phyloP scores from a whole-genome alignment of 2,113 vertebrate genomes.

The Sapajus apella region DNA sequence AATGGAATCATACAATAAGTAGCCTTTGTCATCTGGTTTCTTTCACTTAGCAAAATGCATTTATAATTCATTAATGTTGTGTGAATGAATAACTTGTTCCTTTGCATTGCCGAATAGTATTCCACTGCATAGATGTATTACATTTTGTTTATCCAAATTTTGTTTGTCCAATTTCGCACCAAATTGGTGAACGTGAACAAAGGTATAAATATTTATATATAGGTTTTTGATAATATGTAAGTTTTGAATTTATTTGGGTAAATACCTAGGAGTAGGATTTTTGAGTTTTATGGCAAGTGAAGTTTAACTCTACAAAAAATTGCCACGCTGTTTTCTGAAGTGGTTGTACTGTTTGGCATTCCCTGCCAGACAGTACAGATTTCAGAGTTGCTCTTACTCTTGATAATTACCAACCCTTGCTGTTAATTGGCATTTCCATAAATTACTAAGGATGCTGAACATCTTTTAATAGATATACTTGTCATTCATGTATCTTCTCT shows the following conservation, averaged over 20 bases:
- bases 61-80: background rate
- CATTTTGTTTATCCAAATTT: background rate
- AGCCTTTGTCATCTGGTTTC: background rate
- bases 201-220: background rate
- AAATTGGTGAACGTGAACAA: background rate
- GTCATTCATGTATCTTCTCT: background rate
- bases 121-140: no score
- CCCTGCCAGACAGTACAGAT: background rate
- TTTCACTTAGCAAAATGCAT: background rate
- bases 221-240: background rate
- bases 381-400: background rate
- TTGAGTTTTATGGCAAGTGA: background rate
- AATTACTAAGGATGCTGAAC: background rate
- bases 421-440: background rate
- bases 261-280: background rate
- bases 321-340: background rate
- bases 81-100: background rate
- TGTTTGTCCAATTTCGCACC: no score
- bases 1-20: background rate
- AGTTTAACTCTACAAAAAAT: background rate
- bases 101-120: background rate
- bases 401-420: background rate
- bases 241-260: background rate
- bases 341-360: background rate
- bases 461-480: background rate